Percentiles rank a stretch among this genome's conserved stretches.
Conservation (phyloP, 1,140 invertebrate genomes). For the Drosophila setifemur region DNA sequence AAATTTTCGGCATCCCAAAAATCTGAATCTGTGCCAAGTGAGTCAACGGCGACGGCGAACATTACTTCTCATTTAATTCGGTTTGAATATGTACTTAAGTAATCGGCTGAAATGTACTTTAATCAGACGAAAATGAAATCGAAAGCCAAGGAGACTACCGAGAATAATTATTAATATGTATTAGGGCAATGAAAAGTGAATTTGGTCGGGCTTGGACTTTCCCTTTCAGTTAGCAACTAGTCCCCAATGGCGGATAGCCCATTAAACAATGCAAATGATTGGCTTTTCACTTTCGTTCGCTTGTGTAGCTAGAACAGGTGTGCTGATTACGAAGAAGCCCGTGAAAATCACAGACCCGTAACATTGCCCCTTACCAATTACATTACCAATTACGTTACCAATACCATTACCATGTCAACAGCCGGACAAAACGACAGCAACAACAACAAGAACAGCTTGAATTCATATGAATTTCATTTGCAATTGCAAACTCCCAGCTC, state of each 20-base stretch:
- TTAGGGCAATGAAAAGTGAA: constrained; percentile 63
- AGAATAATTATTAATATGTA: constrained; percentile 63
- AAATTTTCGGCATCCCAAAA: constrained; percentile 21
- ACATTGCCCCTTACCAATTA: neutral
- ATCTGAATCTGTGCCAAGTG: constrained; percentile 19
- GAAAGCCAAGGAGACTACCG: constrained; percentile 24
- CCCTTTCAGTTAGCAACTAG: constrained; percentile 55
- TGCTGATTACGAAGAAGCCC: constrained; percentile 71
- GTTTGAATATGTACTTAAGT: constrained; percentile 12
- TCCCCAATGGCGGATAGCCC: constrained; percentile 6
- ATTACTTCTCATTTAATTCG: constrained; percentile 14
- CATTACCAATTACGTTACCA: neutral
- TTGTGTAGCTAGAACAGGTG: constrained; percentile 59
- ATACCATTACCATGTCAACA: constrained; percentile 6
- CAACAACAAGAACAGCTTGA: constrained; percentile 54
- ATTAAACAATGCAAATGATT: constrained; percentile 67
- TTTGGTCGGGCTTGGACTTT: constrained; percentile 60
- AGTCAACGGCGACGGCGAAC: constrained; percentile 11
- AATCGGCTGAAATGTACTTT: constrained; percentile 3
- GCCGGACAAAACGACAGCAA: constrained; percentile 1
- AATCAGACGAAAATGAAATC: constrained; percentile 31
- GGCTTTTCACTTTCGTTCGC: constrained; percentile 71
- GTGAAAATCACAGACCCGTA: constrained; percentile 52
- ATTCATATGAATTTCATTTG: constrained; percentile 64
- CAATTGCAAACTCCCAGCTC: constrained; percentile 60